Evolutionary conservation across 2,113 vertebrate genomes (phyloP).

Genomic region (Myrmophylax atrothorax): DNA sequence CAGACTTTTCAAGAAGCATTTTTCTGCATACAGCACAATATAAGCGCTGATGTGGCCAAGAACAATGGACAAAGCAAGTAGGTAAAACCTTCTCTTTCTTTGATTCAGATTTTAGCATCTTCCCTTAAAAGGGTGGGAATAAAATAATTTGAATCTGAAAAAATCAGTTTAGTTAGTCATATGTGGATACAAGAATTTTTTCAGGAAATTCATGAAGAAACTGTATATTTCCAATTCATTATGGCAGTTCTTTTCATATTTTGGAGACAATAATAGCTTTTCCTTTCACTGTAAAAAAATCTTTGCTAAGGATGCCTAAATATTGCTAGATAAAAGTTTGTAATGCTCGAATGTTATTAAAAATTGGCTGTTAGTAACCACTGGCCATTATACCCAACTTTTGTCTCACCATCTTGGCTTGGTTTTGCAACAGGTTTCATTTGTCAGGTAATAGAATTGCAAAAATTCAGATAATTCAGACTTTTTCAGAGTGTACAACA

Average conservation of each 20-base stretch:
- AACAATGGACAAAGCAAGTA: neutral
- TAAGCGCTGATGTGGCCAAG: neutral
- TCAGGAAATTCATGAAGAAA: neutral
- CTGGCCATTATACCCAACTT: neutral
- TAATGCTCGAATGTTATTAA: neutral
- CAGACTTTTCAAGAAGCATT: neutral
- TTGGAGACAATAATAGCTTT: neutral
- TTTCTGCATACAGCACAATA: neutral
- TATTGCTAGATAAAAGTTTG: neutral
- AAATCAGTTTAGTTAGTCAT: neutral
- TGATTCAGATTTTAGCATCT: neutral
- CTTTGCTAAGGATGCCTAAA: neutral
- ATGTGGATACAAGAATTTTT: neutral
- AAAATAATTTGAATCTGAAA: neutral
- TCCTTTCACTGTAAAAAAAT: neutral
- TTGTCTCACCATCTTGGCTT: neutral
- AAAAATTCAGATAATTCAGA: neutral
- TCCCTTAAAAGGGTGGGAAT: neutral
- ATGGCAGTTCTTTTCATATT: neutral
- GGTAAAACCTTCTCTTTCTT: neutral
- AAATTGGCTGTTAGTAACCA: neutral
- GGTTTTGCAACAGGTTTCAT: neutral
- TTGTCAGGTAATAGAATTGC: neutral
- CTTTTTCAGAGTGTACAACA: neutral
- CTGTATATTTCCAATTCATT: neutral